Base-by-base conservation (phyloP, 2,113 vertebrate species). In the Siniperca chuatsi region DNA sequence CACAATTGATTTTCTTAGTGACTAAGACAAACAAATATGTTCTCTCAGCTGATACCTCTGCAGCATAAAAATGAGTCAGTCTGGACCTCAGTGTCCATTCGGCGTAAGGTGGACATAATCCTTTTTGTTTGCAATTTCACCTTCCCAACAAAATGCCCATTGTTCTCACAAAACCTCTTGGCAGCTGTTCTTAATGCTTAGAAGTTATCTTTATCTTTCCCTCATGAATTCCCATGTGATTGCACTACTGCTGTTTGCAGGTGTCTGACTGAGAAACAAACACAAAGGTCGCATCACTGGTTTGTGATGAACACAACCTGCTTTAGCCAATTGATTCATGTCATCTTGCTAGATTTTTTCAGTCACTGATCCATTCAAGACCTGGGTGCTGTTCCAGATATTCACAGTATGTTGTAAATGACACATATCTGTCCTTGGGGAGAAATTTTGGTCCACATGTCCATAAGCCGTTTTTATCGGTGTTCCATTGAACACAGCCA, bases 181-280 rank as follows among this genome's bases (percentile, higher is more conserved):
- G 81, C 69, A 75, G 88, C 6, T 50, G 20, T 29, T 81, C 35
- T 68, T 85, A 72, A 71, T 72, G 37, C 60, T 81, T 23, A 40
- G n/a, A 82, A 75, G 57, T 54, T 18, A 9, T 70, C 42, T 79
- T 61, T 50, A 65, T 72, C 67, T 44, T 21, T 71, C 46, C 50
- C 46, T 64, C 46, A 42, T 72, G 72, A 60, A 77, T 84, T 76
- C 84, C 73, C 71, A 52, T 73, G 74, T 67, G 83, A 87, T 20
- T 74, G 66, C 67, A 67, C 48, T 13, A 52, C 9, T 71, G 64
- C 81, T 62, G 75, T 78, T 78, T 12, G 21, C 78, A 78, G 81
- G 72, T 81, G 60, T 86, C 37, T 84, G 79, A 81, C 65, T 61
- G 69, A 79, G 37, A 72, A 81, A 64, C 71, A 52, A 89, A 78